Percentiles rank a stretch among this genome's conserved stretches.
Evolutionary conservation across 1,140 invertebrate species (phyloP).

Genomic region (Manduca sexta): DNA sequence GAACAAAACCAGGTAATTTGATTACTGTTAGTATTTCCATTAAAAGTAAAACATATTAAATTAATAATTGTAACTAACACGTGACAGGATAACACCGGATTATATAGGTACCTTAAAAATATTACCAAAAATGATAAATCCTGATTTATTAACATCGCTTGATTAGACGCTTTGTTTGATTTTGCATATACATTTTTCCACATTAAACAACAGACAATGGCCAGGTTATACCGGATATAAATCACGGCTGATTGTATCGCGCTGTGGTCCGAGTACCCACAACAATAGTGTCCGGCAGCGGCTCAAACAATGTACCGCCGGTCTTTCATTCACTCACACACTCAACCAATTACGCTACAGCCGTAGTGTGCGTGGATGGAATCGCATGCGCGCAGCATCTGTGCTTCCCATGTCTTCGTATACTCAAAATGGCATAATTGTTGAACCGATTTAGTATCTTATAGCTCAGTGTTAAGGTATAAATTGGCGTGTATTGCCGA

Average conservation of each 20-base stretch:
- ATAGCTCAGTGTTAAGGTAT: conserved; percentile 7
- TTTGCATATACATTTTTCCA: conserved; percentile 1
- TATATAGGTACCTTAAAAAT: too few relatives aligned
- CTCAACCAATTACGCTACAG: conserved; percentile 13
- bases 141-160: too few relatives aligned
- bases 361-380: conserved; percentile 30
- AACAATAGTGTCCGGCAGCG: conserved; percentile 49
- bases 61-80: too few relatives aligned
- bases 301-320: conserved; percentile 51
- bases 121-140: too few relatives aligned
- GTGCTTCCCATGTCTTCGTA: conserved; percentile 41
- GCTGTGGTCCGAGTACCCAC: conserved; percentile 27
- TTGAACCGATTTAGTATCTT: conserved; percentile 21
- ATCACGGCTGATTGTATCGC: conserved; percentile 27
- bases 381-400: conserved; percentile 69
- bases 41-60: too few relatives aligned
- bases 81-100: too few relatives aligned
- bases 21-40: too few relatives aligned
- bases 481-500: conserved; percentile 9
- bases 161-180: too few relatives aligned
- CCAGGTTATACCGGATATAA: conserved; percentile 14
- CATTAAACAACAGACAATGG: conserved; percentile 9
- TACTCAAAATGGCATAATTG: too few relatives aligned
- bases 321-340: conserved; percentile 34
- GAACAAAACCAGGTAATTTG: too few relatives aligned